A percentile compares a stretch with the other conserved stretches of the same genome.
Conservation (phyloP, 2,888 invertebrate species). For the Polydesmus complanatus region DNA sequence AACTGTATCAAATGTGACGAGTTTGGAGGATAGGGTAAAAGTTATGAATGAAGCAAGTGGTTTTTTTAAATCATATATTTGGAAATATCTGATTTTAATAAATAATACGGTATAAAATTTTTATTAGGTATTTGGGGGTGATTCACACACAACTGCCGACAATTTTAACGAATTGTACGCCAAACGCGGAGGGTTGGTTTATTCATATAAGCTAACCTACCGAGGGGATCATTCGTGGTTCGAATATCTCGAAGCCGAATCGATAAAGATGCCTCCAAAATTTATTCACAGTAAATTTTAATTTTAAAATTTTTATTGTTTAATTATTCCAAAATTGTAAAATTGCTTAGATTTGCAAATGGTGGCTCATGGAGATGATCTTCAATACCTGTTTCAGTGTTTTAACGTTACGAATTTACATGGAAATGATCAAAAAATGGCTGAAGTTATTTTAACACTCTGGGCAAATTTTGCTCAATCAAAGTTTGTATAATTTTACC, state of each 20-base stretch:
- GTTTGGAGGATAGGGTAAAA: not conserved
- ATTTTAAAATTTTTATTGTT: not conserved
- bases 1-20: not conserved
- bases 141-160: not conserved
- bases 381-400: not conserved
- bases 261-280: not conserved
- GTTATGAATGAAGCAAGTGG: not conserved
- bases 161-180: not conserved
- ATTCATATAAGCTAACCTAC: conserved; percentile 1
- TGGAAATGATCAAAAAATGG: not conserved
- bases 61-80: not conserved
- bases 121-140: not conserved
- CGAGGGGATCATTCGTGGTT: not conserved
- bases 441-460: not conserved
- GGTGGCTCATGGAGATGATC: not conserved
- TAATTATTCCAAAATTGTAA: too few relatives aligned
- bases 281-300: not conserved
- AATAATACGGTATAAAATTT: too few relatives aligned
- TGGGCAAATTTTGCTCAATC: not conserved
- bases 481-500: not conserved
- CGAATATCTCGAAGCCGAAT: not conserved
- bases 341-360: not conserved
- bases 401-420: not conserved
- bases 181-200: not conserved
- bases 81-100: not conserved